These are phyloP conservation scores for Trinectes maculatus DNA, from an alignment of 2,113 vertebrate species.

Conservation along the genomic window DNA sequence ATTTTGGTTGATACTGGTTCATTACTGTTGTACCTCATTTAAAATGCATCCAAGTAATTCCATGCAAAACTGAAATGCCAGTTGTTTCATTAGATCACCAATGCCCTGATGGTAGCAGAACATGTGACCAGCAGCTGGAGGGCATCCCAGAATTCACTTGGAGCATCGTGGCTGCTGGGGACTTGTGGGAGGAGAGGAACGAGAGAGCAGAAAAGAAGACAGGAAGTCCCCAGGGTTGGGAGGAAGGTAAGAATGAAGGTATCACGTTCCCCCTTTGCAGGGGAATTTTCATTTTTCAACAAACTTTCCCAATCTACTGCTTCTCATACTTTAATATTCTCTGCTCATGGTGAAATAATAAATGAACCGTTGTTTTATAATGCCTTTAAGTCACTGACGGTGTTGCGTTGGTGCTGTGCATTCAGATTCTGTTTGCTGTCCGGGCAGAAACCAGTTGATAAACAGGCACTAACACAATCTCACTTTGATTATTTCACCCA, in stretches of 20 bases:
- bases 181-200: conserved; percentile 60
- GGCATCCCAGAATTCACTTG: conserved; percentile 76
- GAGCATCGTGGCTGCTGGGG: conserved; percentile 77
- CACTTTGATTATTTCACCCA: neutral
- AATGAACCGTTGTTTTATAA: too few relatives aligned
- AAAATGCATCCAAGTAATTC: neutral
- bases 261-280: conserved; percentile 46
- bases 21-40: neutral
- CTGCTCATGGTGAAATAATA: neutral
- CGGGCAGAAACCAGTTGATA: neutral
- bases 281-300: conserved; percentile 65
- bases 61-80: neutral
- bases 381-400: neutral
- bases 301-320: conserved; percentile 8
- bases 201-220: conserved; percentile 58
- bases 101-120: conserved; percentile 60
- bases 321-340: neutral
- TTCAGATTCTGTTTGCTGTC: neutral
- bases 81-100: conserved; percentile 50
- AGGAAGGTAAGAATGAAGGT: conserved; percentile 84
- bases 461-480: neutral
- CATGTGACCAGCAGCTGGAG: conserved; percentile 63
- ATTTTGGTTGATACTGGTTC: neutral
- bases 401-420: neutral
- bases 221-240: conserved; percentile 78